Evolutionary conservation across 2,113 vertebrate genomes (phyloP).

Genomic region (Camelus dromedarius): DNA sequence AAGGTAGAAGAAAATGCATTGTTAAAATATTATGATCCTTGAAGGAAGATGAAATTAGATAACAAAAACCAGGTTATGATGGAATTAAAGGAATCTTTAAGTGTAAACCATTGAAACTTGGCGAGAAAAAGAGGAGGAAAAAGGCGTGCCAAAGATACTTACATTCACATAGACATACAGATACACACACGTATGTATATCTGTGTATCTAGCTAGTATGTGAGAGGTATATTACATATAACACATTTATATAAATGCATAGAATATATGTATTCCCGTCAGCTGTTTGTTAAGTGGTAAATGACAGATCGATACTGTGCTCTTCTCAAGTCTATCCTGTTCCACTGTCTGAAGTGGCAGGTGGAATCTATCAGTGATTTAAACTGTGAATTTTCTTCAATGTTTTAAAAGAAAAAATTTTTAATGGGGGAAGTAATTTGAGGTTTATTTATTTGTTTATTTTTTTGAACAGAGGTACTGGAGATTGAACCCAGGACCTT

Average conservation of each 20-base stretch:
- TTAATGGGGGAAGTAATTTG: too few species aligned
- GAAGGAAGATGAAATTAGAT: background rate
- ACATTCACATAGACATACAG: background rate
- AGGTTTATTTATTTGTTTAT: too few species aligned
- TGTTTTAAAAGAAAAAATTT: too few species aligned
- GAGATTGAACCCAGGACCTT: too few species aligned
- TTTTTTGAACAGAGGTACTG: too few species aligned
- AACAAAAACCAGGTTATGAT: conserved; percentile 25
- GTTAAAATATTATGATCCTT: background rate
- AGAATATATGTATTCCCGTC: background rate
- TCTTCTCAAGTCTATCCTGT: conserved; percentile 51
- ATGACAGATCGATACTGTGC: conserved; percentile 25
- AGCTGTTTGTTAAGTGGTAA: background rate
- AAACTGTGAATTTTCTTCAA: background rate
- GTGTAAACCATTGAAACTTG: background rate
- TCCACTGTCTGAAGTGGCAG: conserved; percentile 51
- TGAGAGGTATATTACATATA: background rate
- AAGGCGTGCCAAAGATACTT: background rate
- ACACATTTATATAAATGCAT: background rate
- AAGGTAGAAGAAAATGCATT: background rate
- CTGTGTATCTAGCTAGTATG: background rate
- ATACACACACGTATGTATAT: background rate
- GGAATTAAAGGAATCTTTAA: background rate
- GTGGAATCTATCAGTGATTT: conserved; percentile 68
- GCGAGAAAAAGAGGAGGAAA: background rate